A percentile compares a stretch with the other conserved stretches of the same genome.
phyloP scores from a whole-genome alignment of 2,888 invertebrate genomes.

The Onthophagus sagittarius region DNA sequence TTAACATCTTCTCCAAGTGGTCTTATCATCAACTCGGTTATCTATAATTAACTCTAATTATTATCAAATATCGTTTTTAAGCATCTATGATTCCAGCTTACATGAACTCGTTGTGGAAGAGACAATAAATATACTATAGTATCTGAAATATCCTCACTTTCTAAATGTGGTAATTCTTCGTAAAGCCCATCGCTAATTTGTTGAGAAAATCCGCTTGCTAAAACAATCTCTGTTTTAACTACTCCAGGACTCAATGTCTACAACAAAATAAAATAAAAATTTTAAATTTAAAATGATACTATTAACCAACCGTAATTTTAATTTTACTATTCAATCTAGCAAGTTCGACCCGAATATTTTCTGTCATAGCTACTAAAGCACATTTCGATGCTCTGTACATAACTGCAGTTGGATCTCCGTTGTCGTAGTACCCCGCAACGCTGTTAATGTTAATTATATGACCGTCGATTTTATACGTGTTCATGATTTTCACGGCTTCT shows the following conservation, averaged over 20 bases:
- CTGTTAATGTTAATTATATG: conserved; percentile 33
- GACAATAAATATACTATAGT: not conserved
- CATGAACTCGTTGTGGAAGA: not conserved
- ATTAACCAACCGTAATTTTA: conserved; percentile 12
- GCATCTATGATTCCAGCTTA: not conserved
- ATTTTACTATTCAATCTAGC: conserved; percentile 12
- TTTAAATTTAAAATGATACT: not conserved
- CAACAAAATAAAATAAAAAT: conserved; percentile 13
- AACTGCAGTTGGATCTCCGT: not conserved
- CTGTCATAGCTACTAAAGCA: conserved; percentile 13
- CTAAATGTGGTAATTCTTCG: not conserved
- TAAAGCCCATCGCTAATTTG: not conserved
- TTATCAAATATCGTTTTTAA: not conserved
- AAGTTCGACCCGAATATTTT: conserved; percentile 6
- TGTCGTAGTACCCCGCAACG: conserved; percentile 20
- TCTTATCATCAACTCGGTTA: not conserved
- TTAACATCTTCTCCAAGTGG: not conserved
- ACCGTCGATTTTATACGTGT: conserved; percentile 27
- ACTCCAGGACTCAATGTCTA: conserved; percentile 64
- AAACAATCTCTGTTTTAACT: conserved; percentile 51
- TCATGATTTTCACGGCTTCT: conserved; percentile 30
- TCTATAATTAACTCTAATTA: not conserved
- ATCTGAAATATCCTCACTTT: not conserved
- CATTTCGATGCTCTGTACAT: not conserved
- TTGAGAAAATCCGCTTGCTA: not conserved